Evolutionary conservation across 2,888 invertebrate genomes (phyloP), one percentile per base, ranked within the genome.

Genomic region (Pseudococcus longispinus): DNA sequence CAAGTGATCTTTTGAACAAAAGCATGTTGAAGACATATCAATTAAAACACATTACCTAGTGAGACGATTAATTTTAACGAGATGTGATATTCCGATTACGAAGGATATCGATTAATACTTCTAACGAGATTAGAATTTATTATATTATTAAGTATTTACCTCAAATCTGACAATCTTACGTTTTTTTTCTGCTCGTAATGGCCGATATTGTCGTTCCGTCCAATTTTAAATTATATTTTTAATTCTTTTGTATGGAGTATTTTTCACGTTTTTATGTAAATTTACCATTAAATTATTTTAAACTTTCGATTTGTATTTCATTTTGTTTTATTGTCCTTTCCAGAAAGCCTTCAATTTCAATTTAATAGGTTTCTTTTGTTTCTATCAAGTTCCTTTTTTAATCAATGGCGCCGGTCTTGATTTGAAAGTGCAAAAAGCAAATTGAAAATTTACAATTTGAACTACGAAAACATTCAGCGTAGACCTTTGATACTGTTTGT

Each of bases 201-300:
- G 42, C 42, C 42, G 77, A 42, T 42, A 80, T 9, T 42, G 77
- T 80, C 29, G 77, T 80, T 80, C 77, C 77, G 77, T 80, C 77
- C 77, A 80, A 42, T 80, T 80, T 80, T 77, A n/a, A 13, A 42
- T 42, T 11, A 5, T 20, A 29, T 37, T 80, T 80, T 20, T 80
- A 80, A 80, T 80, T 29, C 20, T 74, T 80, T 80, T 80, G 11
- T 80, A 80, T 32, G 11, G 11, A 37, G 4, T 80, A 80, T 80
- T 80, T 80, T 80, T 80, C 77, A 80, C 37, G 20, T 80, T 80
- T 80, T 37, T 80, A 42, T 80, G 37, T 80, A 15, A 80, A 42
- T 80, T 80, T 80, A 77, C 37, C 77, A 80, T 42, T 80, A 80
- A 80, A 80, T 8, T 70, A 70, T 70, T 70, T 70, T 70, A 29